Evolutionary conservation across 2,113 vertebrate species (phyloP).

Genomic region (Eleginops maclovinus): DNA sequence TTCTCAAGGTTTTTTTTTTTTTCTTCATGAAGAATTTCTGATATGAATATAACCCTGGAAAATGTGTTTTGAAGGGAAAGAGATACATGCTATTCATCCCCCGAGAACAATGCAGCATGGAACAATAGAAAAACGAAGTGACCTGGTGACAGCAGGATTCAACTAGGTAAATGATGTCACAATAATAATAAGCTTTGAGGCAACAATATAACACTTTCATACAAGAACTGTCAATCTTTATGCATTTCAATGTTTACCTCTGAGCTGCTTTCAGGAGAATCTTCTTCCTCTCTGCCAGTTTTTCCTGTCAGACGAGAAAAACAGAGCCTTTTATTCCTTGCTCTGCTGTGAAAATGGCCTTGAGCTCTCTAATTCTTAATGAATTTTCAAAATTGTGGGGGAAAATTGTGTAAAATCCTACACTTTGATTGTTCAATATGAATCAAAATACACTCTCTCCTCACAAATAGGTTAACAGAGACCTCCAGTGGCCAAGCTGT

Average conservation of each 20-base stretch:
- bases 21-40: no score
- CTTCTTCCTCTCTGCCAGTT: slow-evolving; percentile 89
- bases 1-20: no score
- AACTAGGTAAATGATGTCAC: slow-evolving; percentile 21
- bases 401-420: slow-evolving; percentile 6
- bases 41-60: slow-evolving; percentile 12
- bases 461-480: slow-evolving; percentile 61
- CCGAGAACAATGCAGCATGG: slow-evolving; percentile 18
- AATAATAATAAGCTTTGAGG: background rate
- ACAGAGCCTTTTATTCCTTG: slow-evolving; percentile 37
- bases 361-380: slow-evolving; percentile 40
- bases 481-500: slow-evolving; percentile 68
- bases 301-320: slow-evolving; percentile 85
- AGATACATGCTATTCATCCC: slow-evolving; percentile 52
- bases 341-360: slow-evolving; percentile 48
- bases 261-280: slow-evolving; percentile 91
- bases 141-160: slow-evolving; percentile 33
- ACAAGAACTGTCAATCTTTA: background rate
- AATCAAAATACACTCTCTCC: background rate
- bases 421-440: slow-evolving; percentile 2
- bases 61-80: slow-evolving; percentile 27
- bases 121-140: slow-evolving; percentile 21
- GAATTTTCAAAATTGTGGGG: slow-evolving; percentile 42
- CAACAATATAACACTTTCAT: slow-evolving; percentile 21
- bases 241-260: slow-evolving; percentile 82